Base-by-base conservation (phyloP, 1,140 invertebrate genomes). In the Dermatophagoides farinae region DNA sequence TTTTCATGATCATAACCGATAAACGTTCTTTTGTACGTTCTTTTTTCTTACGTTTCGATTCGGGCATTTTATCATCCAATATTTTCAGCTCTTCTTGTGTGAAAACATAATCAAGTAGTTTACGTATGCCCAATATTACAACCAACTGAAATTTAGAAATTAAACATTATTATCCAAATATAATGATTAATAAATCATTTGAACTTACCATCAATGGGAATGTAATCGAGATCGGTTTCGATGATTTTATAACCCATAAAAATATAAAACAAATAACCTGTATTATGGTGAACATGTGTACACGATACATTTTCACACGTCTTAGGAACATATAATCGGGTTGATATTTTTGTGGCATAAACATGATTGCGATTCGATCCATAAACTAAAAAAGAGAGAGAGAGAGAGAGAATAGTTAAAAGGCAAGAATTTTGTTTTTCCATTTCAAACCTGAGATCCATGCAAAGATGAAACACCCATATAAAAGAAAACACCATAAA, bases 311-410 rank as follows among this genome's bases (percentile, higher is more conserved):
- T 47, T 88, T 88, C 23, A 98, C 92, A 78, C 93, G 86, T 72
- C 93, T 80, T 47, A 97, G 79, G 74, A 95, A 98, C 80, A 92
- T 90, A 70, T 91, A 90, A 73, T 97, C 92, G 0, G 95, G 93
- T 70, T 98, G 95, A 74, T 98, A 97, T 71, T 98, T 98, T 65
- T 85, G 83, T 16, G 93, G 95, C 91, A 97, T 98, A 61, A 97
- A 84, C 76, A 97, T 83, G 40, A 97, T 89, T 25, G 92, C 72
- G 41, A 97, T 84, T 59, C 95, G 81, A 69, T 97, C 88, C 70
- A 96, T 91, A 70, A 97, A 87, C 73, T 97, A 88, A 9, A 61
- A 55, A 47, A 39, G 52, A 53, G 41, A 55, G 57, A 44, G 25
- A 39, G 47, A 55, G 6, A 52, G 39, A 49, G 11, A 41, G 40